phyloP scores from a whole-genome alignment of 2,888 invertebrate species.

The Chaitophorus viminalis region DNA sequence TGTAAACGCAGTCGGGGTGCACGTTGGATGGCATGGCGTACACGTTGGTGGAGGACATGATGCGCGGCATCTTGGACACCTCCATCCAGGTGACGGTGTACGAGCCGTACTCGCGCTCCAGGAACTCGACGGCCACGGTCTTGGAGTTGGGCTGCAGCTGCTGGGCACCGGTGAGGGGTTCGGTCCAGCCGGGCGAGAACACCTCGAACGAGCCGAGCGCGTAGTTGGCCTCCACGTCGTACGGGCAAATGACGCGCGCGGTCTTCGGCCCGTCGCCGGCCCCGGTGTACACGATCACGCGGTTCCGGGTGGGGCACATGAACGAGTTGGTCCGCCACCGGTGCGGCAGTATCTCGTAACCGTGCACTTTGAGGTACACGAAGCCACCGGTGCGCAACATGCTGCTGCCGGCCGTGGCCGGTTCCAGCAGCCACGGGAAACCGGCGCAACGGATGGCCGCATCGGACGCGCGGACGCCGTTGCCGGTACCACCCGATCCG shows the following conservation, averaged over 20 bases:
- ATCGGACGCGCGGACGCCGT: constrained; percentile 72
- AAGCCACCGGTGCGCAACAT: constrained; percentile 76
- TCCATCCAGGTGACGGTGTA: constrained; percentile 84
- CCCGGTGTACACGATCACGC: constrained; percentile 79
- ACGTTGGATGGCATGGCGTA: constrained; percentile 68
- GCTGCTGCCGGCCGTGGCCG: constrained; percentile 77
- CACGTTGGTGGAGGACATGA: constrained; percentile 68
- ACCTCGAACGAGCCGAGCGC: constrained; percentile 71
- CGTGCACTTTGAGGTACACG: constrained; percentile 77
- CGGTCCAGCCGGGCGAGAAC: constrained; percentile 78
- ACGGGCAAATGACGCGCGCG: constrained; percentile 77
- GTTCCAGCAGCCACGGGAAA: constrained; percentile 82
- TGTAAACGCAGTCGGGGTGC: constrained; percentile 42
- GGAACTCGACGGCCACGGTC: constrained; percentile 80
- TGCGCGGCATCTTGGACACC: constrained; percentile 71
- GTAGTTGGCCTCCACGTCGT: constrained; percentile 66
- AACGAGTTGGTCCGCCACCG: constrained; percentile 64
- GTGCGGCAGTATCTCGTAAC: constrained; percentile 70
- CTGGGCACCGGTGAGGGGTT: constrained; percentile 65
- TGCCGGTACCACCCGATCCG: constrained; percentile 65
- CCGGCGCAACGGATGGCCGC: constrained; percentile 77
- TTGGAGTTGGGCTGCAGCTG: constrained; percentile 69
- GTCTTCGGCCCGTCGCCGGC: constrained; percentile 71
- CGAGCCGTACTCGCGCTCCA: constrained; percentile 78
- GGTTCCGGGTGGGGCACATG: constrained; percentile 76